Evolutionary conservation across 2,797 vertebrate species (phyloP).

Genomic region (Glyptemys insculpta): DNA sequence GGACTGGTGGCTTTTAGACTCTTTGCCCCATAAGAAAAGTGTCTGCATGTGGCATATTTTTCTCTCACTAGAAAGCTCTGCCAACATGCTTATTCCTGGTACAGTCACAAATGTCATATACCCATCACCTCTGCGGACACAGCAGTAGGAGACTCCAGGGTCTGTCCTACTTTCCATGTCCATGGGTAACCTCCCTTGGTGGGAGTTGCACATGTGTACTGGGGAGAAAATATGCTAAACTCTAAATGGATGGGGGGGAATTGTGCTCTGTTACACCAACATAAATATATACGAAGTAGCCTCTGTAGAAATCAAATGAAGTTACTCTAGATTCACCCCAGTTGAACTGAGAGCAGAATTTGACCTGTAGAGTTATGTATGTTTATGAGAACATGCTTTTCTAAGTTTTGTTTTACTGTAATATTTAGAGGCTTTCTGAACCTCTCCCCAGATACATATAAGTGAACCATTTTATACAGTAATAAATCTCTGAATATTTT

Average conservation of each 20-base stretch:
- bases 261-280: neutral
- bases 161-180: rapidly evolving
- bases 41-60: neutral
- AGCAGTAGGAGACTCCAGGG: neutral
- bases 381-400: constrained; percentile 47
- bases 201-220: neutral
- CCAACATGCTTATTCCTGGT: neutral
- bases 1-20: neutral
- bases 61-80: neutral
- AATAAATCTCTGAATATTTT: rapidly evolving
- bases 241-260: neutral
- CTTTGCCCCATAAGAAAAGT: neutral
- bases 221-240: neutral
- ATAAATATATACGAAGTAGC: rapidly evolving
- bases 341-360: neutral
- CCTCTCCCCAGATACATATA: neutral
- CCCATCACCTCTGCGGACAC: rapidly evolving
- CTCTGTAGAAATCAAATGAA: neutral
- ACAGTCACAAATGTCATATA: neutral
- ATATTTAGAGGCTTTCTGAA: neutral
- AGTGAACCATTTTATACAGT: neutral
- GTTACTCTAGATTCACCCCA: neutral
- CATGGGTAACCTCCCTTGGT: neutral
- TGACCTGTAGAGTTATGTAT: neutral
- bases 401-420: constrained; percentile 27